Evolutionary conservation across 2,888 invertebrate species (phyloP).

Genomic region (Adelphocoris suturalis): DNA sequence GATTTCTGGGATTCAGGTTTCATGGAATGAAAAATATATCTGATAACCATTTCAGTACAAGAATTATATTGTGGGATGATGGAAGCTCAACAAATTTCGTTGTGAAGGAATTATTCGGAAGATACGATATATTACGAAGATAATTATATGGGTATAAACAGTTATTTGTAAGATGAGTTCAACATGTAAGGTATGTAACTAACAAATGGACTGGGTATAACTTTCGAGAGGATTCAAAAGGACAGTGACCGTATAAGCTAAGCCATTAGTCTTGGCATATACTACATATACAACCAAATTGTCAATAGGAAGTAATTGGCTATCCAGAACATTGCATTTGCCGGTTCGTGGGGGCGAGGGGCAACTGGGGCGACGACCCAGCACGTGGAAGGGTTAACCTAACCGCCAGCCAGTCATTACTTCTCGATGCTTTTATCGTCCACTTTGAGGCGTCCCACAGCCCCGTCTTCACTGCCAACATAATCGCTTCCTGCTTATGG

Average conservation of each 20-base stretch:
- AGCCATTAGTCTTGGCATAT: background rate
- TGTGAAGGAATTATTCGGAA: too few relatives aligned
- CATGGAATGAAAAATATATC: too few relatives aligned
- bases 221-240: too few relatives aligned
- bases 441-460: slow-evolving; percentile 44
- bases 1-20: too few relatives aligned
- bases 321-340: background rate
- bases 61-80: too few relatives aligned
- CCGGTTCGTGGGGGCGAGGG: background rate
- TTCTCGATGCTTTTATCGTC: slow-evolving; percentile 42
- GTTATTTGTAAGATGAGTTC: too few relatives aligned
- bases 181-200: too few relatives aligned
- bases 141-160: too few relatives aligned
- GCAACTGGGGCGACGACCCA: slow-evolving; percentile 6
- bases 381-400: slow-evolving; percentile 25
- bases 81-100: too few relatives aligned
- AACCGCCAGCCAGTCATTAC: background rate
- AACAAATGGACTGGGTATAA: too few relatives aligned
- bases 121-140: too few relatives aligned
- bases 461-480: slow-evolving; percentile 46
- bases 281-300: background rate
- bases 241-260: background rate
- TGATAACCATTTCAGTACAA: too few relatives aligned
- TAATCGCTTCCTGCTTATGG: slow-evolving; percentile 60
- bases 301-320: slow-evolving; percentile 23